Conservation (phyloP, 2,888 invertebrate genomes). For the Podotricha telesiphe region DNA sequence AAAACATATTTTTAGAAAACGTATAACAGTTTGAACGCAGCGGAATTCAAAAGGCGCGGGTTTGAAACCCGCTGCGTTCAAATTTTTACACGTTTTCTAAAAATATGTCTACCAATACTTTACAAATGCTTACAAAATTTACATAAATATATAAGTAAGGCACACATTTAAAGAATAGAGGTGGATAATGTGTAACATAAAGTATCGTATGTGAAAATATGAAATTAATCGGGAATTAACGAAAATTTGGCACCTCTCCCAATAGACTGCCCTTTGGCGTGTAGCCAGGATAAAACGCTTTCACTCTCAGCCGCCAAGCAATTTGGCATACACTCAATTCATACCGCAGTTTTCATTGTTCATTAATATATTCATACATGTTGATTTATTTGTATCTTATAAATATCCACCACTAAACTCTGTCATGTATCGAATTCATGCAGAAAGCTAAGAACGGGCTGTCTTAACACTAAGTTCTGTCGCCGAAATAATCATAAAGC, state of each 20-base stretch:
- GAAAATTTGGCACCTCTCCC: conserved; percentile 55
- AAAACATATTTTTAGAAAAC: too few species aligned
- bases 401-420: too few species aligned
- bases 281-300: conserved; percentile 55
- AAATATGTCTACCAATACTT: too few species aligned
- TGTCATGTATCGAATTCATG: too few species aligned
- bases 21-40: too few species aligned
- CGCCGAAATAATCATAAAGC: too few species aligned
- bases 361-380: conserved; percentile 37
- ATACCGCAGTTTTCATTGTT: conserved; percentile 32
- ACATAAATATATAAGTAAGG: neutral
- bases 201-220: neutral
- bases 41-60: too few species aligned
- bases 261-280: conserved; percentile 56
- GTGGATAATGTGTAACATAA: neutral
- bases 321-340: conserved; percentile 42
- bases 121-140: too few species aligned
- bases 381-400: conserved; percentile 17
- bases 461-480: too few species aligned
- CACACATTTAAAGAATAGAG: neutral
- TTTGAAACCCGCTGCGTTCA: too few species aligned
- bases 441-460: too few species aligned
- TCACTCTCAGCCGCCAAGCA: conserved; percentile 50
- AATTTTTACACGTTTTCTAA: too few species aligned
- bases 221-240: neutral